Percentiles rank a stretch among this genome's conserved stretches.
Evolutionary conservation across 1,140 invertebrate genomes (phyloP).

Genomic region (Danaus melanippus): DNA sequence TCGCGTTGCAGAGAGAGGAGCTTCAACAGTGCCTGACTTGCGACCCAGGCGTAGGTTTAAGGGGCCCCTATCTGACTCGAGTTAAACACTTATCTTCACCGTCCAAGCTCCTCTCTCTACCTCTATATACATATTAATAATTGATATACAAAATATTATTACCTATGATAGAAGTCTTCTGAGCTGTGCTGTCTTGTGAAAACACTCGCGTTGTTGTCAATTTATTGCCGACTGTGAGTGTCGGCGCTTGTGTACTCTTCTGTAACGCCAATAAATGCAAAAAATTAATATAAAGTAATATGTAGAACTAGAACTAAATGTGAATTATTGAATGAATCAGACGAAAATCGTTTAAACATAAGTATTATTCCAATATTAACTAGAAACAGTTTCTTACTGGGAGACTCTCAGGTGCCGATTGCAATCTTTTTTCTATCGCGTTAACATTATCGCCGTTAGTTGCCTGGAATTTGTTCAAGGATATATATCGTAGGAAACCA

Average conservation of each 20-base stretch:
- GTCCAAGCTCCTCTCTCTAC: too few relatives aligned
- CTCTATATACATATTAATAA: neutral
- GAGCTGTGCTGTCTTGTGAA: conserved; percentile 13
- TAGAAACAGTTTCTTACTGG: conserved; percentile 32
- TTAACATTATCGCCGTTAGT: conserved; percentile 21
- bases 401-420: conserved; percentile 36
- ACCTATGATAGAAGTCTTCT: conserved; percentile 47
- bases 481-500: conserved; percentile 1
- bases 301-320: neutral
- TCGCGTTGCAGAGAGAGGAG: too few relatives aligned
- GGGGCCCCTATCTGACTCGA: too few relatives aligned
- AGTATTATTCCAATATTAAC: too few relatives aligned
- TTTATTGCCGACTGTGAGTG: conserved; percentile 36
- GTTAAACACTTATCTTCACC: too few relatives aligned
- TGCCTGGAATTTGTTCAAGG: conserved; percentile 12
- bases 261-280: conserved; percentile 33
- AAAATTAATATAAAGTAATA: conserved; percentile 4
- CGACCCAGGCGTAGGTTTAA: too few relatives aligned
- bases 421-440: conserved; percentile 34
- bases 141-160: conserved; percentile 7
- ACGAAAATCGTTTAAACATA: neutral
- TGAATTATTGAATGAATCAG: neutral
- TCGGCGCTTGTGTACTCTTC: conserved; percentile 31
- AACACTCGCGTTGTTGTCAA: conserved; percentile 24
- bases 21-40: too few relatives aligned